Evolutionary conservation across 2,797 vertebrate genomes (phyloP).

Genomic region (Hozukius guyotensis): DNA sequence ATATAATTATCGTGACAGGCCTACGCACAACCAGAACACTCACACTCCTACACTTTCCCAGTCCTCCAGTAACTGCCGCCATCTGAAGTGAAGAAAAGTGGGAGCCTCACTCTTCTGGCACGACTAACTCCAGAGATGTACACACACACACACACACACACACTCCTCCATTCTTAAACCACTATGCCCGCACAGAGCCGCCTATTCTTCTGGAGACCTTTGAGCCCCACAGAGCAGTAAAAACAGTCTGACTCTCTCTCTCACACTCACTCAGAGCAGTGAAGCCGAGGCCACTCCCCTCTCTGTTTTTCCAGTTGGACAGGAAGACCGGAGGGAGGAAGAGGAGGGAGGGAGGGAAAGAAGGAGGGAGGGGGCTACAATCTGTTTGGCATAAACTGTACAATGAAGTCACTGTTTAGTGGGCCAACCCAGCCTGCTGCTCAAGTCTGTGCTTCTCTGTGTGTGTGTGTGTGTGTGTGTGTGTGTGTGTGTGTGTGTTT

Average conservation of each 20-base stretch:
- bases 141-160: neutral
- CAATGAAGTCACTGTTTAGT: slow-evolving; percentile 82
- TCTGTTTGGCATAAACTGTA: slow-evolving; percentile 81
- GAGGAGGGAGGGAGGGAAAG: slow-evolving; percentile 22
- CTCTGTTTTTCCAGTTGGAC: slow-evolving; percentile 73
- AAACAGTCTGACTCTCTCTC: slow-evolving; percentile 28
- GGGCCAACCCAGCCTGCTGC: slow-evolving; percentile 61
- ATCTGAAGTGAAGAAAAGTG: slow-evolving; percentile 27
- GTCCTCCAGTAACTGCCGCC: slow-evolving; percentile 1
- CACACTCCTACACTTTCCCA: neutral
- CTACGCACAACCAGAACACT: neutral
- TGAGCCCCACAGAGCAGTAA: slow-evolving; percentile 52
- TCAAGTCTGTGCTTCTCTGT: slow-evolving; percentile 11
- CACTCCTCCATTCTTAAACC: slow-evolving; percentile 48
- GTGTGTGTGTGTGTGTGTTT: neutral
- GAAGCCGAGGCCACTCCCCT: slow-evolving; percentile 50
- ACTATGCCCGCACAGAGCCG: slow-evolving; percentile 39
- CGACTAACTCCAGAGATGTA: neutral
- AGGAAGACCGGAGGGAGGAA: slow-evolving; percentile 59
- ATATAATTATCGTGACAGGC: no score
- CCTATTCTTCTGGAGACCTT: slow-evolving; percentile 56
- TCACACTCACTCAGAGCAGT: slow-evolving; percentile 23
- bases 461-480: slow-evolving; percentile 1
- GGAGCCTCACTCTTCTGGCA: slow-evolving; percentile 20
- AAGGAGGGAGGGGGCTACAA: slow-evolving; percentile 57